Evolutionary conservation across 2,888 invertebrate genomes (phyloP).

Genomic region (Drosophila greeni): DNA sequence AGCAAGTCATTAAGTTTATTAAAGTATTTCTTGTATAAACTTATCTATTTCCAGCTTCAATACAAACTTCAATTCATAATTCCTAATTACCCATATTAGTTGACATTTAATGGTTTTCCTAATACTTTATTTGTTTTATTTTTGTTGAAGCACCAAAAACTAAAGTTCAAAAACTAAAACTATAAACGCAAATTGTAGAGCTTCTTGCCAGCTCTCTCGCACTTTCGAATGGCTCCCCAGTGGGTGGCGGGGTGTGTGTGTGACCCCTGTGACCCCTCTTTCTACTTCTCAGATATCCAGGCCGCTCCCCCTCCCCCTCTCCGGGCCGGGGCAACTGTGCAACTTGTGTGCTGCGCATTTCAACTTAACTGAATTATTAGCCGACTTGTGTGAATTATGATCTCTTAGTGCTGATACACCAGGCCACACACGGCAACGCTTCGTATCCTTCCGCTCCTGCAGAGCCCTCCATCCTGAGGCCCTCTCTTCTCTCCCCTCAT

Average conservation of each 20-base stretch:
- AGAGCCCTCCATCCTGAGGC: slow-evolving; percentile 8
- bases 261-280: neutral
- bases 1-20: neutral
- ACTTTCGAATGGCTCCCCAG: slow-evolving; percentile 27
- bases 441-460: slow-evolving; percentile 20
- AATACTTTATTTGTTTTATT: slow-evolving; percentile 4
- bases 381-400: slow-evolving; percentile 72
- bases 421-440: slow-evolving; percentile 36
- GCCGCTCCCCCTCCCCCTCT: neutral
- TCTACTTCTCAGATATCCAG: slow-evolving; percentile 3
- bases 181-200: slow-evolving; percentile 41
- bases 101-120: neutral
- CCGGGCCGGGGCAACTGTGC: slow-evolving; percentile 15
- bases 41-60: neutral
- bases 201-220: slow-evolving; percentile 11
- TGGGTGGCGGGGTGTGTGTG: slow-evolving; percentile 7
- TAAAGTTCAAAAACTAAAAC: slow-evolving; percentile 23
- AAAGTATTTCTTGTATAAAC: neutral
- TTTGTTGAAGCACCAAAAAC: neutral
- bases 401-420: slow-evolving; percentile 67
- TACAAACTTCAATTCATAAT: neutral
- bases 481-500: neutral
- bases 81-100: slow-evolving; percentile 3
- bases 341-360: slow-evolving; percentile 63
- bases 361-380: slow-evolving; percentile 73